Percentiles rank a stretch among this genome's conserved stretches.
Evolutionary conservation across 2,888 invertebrate species (phyloP).

Genomic region (Ectobius pallidus): DNA sequence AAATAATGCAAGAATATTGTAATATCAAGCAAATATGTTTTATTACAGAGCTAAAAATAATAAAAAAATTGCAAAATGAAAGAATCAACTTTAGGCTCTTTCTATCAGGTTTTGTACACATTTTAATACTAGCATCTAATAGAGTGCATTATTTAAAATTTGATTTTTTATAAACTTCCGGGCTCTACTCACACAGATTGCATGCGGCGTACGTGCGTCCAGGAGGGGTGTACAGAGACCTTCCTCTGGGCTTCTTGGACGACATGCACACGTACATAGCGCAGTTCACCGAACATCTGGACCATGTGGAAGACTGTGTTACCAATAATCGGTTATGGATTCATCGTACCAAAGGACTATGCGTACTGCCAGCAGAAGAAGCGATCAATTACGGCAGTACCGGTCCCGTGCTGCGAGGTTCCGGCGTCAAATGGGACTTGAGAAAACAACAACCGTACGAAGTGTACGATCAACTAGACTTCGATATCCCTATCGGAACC

Average conservation of each 20-base stretch:
- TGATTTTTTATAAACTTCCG: too few species aligned
- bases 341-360: slow-evolving; percentile 75
- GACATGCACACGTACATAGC: slow-evolving; percentile 75
- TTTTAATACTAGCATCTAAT: too few species aligned
- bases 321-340: slow-evolving; percentile 78
- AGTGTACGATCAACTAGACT: slow-evolving; percentile 80
- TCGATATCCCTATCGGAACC: slow-evolving; percentile 81
- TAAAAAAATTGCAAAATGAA: too few species aligned
- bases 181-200: too few species aligned
- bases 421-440: slow-evolving; percentile 89
- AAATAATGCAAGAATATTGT: too few species aligned
- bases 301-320: slow-evolving; percentile 83
- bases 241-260: slow-evolving; percentile 77
- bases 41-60: too few species aligned
- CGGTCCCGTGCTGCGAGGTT: slow-evolving; percentile 78
- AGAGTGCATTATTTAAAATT: too few species aligned
- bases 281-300: slow-evolving; percentile 74
- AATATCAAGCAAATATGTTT: too few species aligned
- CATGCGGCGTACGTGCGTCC: slow-evolving; percentile 98
- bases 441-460: slow-evolving; percentile 84
- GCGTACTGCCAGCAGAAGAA: slow-evolving; percentile 72
- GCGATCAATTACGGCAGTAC: slow-evolving; percentile 73
- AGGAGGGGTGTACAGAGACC: slow-evolving; percentile 78
- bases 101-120: too few species aligned
- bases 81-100: too few species aligned